Base-by-base conservation (phyloP, 2,797 vertebrate genomes). In the Notolepis coatsorum region DNA sequence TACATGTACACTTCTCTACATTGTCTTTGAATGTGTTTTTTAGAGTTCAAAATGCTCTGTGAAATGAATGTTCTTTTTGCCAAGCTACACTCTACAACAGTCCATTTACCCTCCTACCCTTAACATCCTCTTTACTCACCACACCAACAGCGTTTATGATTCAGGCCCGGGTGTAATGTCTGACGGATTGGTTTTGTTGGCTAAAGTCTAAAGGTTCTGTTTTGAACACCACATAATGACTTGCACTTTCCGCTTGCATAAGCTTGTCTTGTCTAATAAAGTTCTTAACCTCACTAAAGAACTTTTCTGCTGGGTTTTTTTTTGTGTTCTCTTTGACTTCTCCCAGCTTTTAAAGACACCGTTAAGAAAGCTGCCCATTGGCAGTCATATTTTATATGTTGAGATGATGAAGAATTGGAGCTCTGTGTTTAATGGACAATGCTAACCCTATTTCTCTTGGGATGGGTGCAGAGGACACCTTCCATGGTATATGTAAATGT, bases 261-360 rank as follows among this genome's bases (percentile, higher is more conserved):
- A 28, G 55, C 23, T 70, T 23, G 38, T 66, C 57, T 33, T 54
- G 20, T 42, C 45, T 53, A 80, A 76, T 78, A 65, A 79, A 78
- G 3, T 0, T 27, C 23, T n/a, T 9, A 59, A 6, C 12, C 24
- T 54, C 7, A 65, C 25, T 28, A 5, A 28, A 9, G 20, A 42
- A 8, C 9, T 51, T 63, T 41, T 24, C 20, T 42, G 10, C 24
- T 60, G 13, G 6, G 15, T 51, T 7, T 53, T 48, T 59, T 17
- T 38, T 25, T n/a, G n/a, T n/a, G n/a, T n/a, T n/a, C n/a, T n/a
- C n/a, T n/a, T n/a, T n/a, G n/a, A n/a, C n/a, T n/a, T n/a, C n/a
- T n/a, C n/a, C n/a, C n/a, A n/a, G n/a, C n/a, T n/a, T n/a, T n/a
- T n/a, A n/a, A n/a, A n/a, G n/a, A n/a, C n/a, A n/a, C n/a, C n/a